Percentiles rank a stretch among this genome's conserved stretches.
Conservation (phyloP, 2,797 vertebrate genomes). For the Chrysocyon brachyurus region DNA sequence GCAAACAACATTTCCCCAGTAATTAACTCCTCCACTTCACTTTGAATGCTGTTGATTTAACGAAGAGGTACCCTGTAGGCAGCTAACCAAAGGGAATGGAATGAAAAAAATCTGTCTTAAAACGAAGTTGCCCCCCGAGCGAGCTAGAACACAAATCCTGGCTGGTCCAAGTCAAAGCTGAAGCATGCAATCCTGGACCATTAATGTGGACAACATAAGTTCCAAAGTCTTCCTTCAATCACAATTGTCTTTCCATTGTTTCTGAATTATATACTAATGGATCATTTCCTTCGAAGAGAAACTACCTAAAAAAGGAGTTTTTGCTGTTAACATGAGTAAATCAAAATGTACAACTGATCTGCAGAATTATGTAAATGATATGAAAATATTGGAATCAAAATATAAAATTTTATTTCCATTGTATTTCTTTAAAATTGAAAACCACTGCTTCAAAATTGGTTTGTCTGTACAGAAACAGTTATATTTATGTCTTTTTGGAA, state of each 20-base stretch:
- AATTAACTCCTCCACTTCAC: background rate
- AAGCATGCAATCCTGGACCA: background rate
- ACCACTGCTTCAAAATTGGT: background rate
- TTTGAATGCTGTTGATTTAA: background rate
- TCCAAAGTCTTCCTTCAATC: background rate
- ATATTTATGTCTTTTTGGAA: background rate
- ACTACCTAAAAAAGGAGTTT: background rate
- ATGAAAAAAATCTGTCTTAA: background rate
- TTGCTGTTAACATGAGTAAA: background rate
- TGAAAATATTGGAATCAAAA: background rate
- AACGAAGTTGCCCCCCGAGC: background rate
- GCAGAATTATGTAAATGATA: background rate
- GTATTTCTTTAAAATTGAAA: slow-evolving; percentile 14
- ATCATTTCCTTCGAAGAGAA: slow-evolving; percentile 36
- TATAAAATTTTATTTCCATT: background rate
- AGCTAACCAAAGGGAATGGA: background rate
- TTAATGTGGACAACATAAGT: background rate
- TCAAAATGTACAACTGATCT: slow-evolving; percentile 34
- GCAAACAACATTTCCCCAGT: background rate
- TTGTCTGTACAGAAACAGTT: background rate
- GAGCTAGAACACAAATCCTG: background rate
- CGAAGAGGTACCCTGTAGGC: background rate
- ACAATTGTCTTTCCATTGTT: background rate
- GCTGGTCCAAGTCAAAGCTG: background rate
- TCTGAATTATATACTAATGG: background rate